Percentiles rank a stretch among this genome's conserved stretches.
These are phyloP conservation scores for Esox masquinongy DNA, from an alignment of 2,797 vertebrate genomes.

Conservation along the genomic window DNA sequence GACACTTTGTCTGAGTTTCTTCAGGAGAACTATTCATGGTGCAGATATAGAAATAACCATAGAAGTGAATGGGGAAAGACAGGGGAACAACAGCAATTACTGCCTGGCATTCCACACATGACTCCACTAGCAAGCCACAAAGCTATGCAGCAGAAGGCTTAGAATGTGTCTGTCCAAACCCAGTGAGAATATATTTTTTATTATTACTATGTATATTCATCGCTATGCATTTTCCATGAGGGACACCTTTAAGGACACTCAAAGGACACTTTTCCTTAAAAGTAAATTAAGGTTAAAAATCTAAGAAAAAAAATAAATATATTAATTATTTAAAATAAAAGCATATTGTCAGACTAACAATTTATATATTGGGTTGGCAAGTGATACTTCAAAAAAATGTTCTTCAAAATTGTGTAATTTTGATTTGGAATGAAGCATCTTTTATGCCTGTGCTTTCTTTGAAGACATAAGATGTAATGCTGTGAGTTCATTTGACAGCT, in stretches of 20 bases:
- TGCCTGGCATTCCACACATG: conserved; percentile 34
- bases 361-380: not conserved
- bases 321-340: too few relatives aligned
- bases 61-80: conserved; percentile 29
- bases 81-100: conserved; percentile 40
- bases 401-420: not conserved
- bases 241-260: not conserved
- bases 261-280: not conserved
- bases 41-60: conserved; percentile 38
- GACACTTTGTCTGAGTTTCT: not conserved
- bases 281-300: too few relatives aligned
- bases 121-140: conserved; percentile 18
- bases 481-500: not conserved
- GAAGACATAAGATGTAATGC: not conserved
- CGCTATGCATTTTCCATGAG: not conserved
- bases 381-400: not conserved
- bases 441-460: not conserved
- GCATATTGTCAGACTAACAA: not conserved
- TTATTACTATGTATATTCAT: too few relatives aligned
- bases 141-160: conserved; percentile 6
- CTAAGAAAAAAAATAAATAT: too few relatives aligned
- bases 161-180: not conserved
- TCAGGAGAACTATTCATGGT: conserved; percentile 19
- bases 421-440: not conserved
- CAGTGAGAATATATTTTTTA: not conserved